phyloP scores from a whole-genome alignment of 2,113 vertebrate genomes.

The Donacobius atricapilla region DNA sequence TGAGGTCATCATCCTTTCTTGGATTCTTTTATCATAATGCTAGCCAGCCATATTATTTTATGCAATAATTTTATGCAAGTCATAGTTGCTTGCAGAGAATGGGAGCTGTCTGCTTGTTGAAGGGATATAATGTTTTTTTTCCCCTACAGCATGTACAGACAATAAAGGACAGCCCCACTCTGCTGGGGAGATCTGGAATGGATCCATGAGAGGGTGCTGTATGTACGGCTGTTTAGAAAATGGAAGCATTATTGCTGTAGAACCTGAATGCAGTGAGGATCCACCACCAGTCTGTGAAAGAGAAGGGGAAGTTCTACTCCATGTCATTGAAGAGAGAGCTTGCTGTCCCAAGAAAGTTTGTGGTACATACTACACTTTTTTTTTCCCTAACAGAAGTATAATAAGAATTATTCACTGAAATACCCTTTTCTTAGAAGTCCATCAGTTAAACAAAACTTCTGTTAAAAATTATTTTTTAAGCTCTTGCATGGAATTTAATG shows the following conservation, averaged over 20 bases:
- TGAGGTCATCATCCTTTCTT: neutral
- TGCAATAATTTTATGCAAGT: neutral
- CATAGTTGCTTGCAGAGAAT: neutral
- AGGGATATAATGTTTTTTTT: neutral
- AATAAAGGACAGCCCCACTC: slow-evolving; percentile 81
- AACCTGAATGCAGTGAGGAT: slow-evolving; percentile 84
- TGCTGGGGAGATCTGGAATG: slow-evolving; percentile 90
- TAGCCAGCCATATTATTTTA: neutral
- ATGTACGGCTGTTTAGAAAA: slow-evolving; percentile 89
- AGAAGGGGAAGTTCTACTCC: slow-evolving; percentile 86
- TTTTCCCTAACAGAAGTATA: neutral
- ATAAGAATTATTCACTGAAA: neutral
- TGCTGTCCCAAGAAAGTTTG: slow-evolving; percentile 93
- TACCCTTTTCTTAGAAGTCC: neutral
- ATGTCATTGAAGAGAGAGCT: slow-evolving; percentile 79
- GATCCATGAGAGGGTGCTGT: slow-evolving; percentile 85
- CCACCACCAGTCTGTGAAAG: slow-evolving; percentile 80
- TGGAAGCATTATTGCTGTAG: slow-evolving; percentile 85
- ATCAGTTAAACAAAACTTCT: neutral
- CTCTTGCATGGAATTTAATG: neutral
- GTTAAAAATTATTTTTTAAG: neutral
- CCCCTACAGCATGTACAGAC: slow-evolving; percentile 86
- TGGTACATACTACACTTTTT: slow-evolving; percentile 70
- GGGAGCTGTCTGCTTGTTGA: neutral
- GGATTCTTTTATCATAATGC: neutral